Conservation (phyloP, 2,888 invertebrate species). For the Cantharis rufa region DNA sequence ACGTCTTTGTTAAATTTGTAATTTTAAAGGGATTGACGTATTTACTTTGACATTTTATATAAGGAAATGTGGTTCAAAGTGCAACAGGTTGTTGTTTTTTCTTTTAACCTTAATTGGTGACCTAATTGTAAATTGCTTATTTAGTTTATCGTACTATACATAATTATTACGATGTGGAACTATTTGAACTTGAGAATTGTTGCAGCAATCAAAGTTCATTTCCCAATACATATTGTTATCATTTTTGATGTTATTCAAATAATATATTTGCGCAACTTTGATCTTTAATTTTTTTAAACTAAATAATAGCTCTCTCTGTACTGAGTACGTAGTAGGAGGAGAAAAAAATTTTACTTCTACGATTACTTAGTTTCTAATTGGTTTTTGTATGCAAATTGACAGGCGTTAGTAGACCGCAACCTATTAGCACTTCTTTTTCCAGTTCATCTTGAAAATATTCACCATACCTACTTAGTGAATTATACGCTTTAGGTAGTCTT, state of each 20-base stretch:
- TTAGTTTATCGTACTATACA: background rate
- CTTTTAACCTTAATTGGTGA: background rate
- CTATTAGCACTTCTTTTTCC: background rate
- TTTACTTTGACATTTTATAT: background rate
- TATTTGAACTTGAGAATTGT: background rate
- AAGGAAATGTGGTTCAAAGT: background rate
- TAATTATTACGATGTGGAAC: background rate
- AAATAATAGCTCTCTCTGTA: background rate
- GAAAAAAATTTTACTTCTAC: background rate
- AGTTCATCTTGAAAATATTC: background rate
- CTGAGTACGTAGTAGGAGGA: background rate
- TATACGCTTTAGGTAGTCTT: background rate
- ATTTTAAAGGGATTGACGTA: background rate
- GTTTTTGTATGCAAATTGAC: background rate
- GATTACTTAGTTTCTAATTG: background rate
- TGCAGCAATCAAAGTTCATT: background rate
- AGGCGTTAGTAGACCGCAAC: background rate
- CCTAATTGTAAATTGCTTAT: background rate
- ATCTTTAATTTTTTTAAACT: background rate
- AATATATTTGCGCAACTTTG: background rate
- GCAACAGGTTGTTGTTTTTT: background rate
- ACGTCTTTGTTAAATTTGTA: slow-evolving; percentile 58
- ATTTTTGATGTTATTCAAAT: background rate
- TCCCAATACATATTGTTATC: background rate
- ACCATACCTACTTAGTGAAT: background rate